Conservation (phyloP, 2,888 invertebrate species). For the Drosophila sordidula region DNA sequence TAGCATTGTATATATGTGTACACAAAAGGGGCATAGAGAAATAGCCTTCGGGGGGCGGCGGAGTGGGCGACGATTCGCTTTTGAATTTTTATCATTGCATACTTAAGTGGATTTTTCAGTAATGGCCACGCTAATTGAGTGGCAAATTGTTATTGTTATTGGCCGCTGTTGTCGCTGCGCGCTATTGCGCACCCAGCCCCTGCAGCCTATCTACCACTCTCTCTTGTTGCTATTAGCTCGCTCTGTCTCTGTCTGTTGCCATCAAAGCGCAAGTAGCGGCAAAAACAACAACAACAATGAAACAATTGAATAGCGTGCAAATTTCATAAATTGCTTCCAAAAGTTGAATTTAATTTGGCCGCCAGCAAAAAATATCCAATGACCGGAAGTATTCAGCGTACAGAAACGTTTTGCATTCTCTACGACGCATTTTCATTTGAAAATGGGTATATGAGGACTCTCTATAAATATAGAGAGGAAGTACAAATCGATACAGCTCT, state of each 20-base stretch:
- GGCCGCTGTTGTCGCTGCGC: slow-evolving; percentile 58
- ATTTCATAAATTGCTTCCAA: slow-evolving; percentile 71
- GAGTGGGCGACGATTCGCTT: slow-evolving; percentile 55
- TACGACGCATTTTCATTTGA: background rate
- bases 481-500: no score
- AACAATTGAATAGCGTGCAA: slow-evolving; percentile 72
- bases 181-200: slow-evolving; percentile 36
- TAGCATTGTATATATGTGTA: slow-evolving; percentile 7
- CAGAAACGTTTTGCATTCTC: slow-evolving; percentile 10
- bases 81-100: slow-evolving; percentile 78
- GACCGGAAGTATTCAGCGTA: slow-evolving; percentile 34
- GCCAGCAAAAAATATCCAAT: slow-evolving; percentile 45
- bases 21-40: slow-evolving; percentile 20
- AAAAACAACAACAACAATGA: slow-evolving; percentile 44
- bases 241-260: slow-evolving; percentile 19
- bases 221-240: slow-evolving; percentile 32
- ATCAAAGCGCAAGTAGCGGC: slow-evolving; percentile 57
- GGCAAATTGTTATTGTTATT: slow-evolving; percentile 80
- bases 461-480: background rate
- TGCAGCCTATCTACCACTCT: background rate
- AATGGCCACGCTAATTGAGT: slow-evolving; percentile 78
- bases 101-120: slow-evolving; percentile 77
- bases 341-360: slow-evolving; percentile 66
- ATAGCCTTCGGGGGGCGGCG: slow-evolving; percentile 15
- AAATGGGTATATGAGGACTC: background rate